Evolutionary conservation across 2,113 vertebrate genomes (phyloP).

Genomic region (Butorides virescens): DNA sequence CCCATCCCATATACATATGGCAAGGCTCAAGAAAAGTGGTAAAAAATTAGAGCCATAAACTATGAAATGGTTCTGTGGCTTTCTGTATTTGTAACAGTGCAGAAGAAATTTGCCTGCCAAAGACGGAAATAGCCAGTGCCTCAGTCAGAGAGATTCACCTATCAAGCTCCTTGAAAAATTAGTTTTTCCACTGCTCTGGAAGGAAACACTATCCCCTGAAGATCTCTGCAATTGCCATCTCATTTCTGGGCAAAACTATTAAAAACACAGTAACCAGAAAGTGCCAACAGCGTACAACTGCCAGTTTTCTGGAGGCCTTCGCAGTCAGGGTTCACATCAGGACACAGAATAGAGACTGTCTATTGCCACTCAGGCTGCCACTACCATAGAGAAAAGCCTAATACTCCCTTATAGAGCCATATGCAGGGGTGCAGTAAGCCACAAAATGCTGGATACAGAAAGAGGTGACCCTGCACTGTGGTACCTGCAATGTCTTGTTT

Average conservation of each 20-base stretch:
- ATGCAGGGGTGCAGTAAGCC: not conserved
- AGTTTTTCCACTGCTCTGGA: conserved; percentile 36
- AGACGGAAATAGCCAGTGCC: not conserved
- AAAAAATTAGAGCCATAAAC: not conserved
- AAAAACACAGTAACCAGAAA: conserved; percentile 6
- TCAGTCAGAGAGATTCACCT: not conserved
- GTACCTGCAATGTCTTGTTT: not conserved
- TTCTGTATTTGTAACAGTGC: not conserved
- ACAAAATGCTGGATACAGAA: not conserved
- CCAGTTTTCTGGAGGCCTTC: conserved; percentile 3
- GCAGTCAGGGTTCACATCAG: conserved; percentile 9
- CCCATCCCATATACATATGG: not conserved
- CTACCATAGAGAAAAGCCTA: not conserved
- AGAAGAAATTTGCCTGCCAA: not conserved
- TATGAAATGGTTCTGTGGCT: not conserved
- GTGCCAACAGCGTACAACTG: conserved; percentile 2
- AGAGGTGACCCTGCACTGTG: not conserved
- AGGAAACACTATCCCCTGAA: conserved; percentile 21
- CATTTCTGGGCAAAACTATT: conserved; percentile 31
- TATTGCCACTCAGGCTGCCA: not conserved
- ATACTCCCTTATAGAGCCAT: not conserved
- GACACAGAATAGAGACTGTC: not conserved
- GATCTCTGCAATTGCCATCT: conserved; percentile 42
- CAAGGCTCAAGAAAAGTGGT: not conserved
- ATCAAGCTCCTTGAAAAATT: conserved; percentile 5